phyloP scores from a whole-genome alignment of 1,140 invertebrate species.

The Trichogramma pretiosum region DNA sequence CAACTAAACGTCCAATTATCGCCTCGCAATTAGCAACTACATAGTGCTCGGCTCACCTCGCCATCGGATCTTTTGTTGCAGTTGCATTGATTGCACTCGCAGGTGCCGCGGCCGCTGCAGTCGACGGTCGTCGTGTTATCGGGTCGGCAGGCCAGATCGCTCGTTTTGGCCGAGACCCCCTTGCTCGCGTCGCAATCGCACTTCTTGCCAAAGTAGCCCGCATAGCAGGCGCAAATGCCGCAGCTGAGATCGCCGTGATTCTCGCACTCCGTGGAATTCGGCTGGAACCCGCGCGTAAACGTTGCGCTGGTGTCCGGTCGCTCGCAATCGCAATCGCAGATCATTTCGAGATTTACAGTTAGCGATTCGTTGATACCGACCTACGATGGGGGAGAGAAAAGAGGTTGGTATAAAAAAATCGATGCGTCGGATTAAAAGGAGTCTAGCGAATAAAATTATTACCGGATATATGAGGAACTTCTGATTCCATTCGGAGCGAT shows the following conservation, averaged over 20 bases:
- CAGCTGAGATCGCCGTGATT: conserved; percentile 66
- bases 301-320: conserved; percentile 47
- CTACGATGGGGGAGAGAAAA: conserved; percentile 19
- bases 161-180: conserved; percentile 32
- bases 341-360: conserved; percentile 74
- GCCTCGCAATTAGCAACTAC: too few relatives aligned
- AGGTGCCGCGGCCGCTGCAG: conserved; percentile 68
- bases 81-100: conserved; percentile 72
- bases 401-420: not conserved
- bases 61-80: conserved; percentile 36
- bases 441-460: conserved; percentile 18
- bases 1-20: too few relatives aligned
- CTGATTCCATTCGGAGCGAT: conserved; percentile 70
- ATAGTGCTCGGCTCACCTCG: too few relatives aligned
- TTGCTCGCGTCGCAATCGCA: conserved; percentile 74
- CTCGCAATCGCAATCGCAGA: conserved; percentile 87
- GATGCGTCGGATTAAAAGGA: not conserved
- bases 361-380: conserved; percentile 83
- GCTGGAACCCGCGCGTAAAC: conserved; percentile 49
- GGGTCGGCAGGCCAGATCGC: conserved; percentile 59
- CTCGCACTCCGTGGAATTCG: conserved; percentile 53
- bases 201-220: conserved; percentile 67
- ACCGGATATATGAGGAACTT: conserved; percentile 81
- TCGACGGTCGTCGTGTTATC: conserved; percentile 62
- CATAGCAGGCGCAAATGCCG: conserved; percentile 79